Percentiles rank a stretch among this genome's conserved stretches.
phyloP scores from a whole-genome alignment of 2,797 vertebrate genomes.

The Cossypha niveicapilla region DNA sequence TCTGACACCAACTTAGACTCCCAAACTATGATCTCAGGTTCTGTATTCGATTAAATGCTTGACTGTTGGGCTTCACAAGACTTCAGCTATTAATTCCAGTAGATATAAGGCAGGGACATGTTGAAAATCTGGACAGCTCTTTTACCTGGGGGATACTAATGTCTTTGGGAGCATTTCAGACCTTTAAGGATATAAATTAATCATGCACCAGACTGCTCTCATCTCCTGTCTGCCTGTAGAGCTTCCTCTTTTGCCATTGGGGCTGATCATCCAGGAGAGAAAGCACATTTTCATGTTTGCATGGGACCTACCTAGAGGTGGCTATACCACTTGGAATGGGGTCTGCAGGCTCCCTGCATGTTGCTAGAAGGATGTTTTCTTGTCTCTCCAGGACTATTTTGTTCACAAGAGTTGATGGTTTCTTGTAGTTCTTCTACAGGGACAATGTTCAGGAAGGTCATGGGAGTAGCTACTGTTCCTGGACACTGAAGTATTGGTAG shows the following conservation, averaged over 20 bases:
- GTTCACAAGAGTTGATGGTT: not conserved
- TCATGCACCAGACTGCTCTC: conserved; percentile 24
- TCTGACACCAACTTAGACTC: conserved; percentile 8
- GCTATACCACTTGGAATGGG: not conserved
- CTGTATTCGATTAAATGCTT: conserved; percentile 21
- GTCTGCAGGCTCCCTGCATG: rapidly evolving
- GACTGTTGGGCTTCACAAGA: not conserved
- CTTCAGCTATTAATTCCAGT: conserved; percentile 24
- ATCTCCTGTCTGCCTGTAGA: conserved; percentile 20
- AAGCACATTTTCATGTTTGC: not conserved
- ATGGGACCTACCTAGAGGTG: not conserved
- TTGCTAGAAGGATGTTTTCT: not conserved
- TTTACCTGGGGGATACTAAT: not conserved
- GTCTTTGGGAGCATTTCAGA: conserved; percentile 27
- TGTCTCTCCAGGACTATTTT: not conserved
- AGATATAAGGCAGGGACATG: not conserved
- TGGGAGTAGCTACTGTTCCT: not conserved
- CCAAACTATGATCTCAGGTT: conserved; percentile 3
- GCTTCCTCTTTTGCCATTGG: not conserved
- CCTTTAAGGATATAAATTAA: conserved; percentile 37
- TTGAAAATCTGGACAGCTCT: conserved; percentile 28
- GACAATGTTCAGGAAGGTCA: not conserved
- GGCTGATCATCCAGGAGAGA: not conserved
- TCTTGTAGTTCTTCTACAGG: not conserved
- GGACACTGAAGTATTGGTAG: not conserved